Percentiles rank a stretch among this genome's conserved stretches.
Evolutionary conservation across 2,888 invertebrate genomes (phyloP).

Genomic region (Euplexia lucipara): DNA sequence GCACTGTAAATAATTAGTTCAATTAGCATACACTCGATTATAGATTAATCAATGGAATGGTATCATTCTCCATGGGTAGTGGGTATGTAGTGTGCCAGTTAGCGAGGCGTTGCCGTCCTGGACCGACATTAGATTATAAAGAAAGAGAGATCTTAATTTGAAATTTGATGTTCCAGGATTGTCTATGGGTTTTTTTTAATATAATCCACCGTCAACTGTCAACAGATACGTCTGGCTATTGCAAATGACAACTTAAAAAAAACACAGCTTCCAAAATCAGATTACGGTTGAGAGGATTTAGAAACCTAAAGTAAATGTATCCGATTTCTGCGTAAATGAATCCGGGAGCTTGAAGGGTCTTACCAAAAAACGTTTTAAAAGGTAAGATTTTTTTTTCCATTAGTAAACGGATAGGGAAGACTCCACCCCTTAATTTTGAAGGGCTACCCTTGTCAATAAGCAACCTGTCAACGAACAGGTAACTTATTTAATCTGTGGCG

Average conservation of each 20-base stretch:
- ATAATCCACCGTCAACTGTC: background rate
- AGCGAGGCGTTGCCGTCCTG: conserved; percentile 6
- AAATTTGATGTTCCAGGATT: conserved; percentile 8
- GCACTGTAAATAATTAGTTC: conserved; percentile 60
- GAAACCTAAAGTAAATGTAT: conserved; percentile 5
- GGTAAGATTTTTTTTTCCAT: conserved; percentile 13
- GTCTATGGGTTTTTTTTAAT: background rate
- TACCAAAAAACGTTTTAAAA: background rate
- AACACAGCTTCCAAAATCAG: background rate
- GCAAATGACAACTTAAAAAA: background rate
- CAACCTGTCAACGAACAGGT: conserved; percentile 34
- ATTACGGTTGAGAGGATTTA: background rate
- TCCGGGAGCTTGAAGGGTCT: conserved; percentile 7
- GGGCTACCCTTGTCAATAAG: conserved; percentile 37
- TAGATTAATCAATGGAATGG: conserved; percentile 62
- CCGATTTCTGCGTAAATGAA: conserved; percentile 1
- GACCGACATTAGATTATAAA: background rate
- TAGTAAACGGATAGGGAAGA: conserved; percentile 5
- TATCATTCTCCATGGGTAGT: conserved; percentile 58
- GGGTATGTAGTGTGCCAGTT: conserved; percentile 31
- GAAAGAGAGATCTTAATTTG: conserved; percentile 19
- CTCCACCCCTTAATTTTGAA: conserved; percentile 12
- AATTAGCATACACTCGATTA: conserved; percentile 59
- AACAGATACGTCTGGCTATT: conserved; percentile 1
- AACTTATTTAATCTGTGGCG: conserved; percentile 33